phyloP scores from a whole-genome alignment of 2,888 invertebrate genomes.

The Smittia sp. region DNA sequence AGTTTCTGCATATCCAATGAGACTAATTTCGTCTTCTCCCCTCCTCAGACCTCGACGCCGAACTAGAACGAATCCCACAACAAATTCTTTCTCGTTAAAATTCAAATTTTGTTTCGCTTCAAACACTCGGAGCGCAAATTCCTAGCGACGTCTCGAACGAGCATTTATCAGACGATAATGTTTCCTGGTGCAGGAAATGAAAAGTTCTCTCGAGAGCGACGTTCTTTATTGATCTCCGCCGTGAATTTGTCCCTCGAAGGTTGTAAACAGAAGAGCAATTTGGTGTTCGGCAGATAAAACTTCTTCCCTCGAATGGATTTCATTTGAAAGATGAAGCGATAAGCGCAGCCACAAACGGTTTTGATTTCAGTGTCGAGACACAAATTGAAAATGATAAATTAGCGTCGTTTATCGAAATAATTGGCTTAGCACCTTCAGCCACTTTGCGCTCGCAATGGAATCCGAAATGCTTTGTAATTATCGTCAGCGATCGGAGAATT shows the following conservation, averaged over 20 bases:
- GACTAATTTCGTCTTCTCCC: constrained; percentile 4
- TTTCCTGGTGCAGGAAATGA: constrained; percentile 9
- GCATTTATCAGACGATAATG: background rate
- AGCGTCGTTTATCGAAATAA: constrained; percentile 24
- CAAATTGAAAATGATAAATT: constrained; percentile 28
- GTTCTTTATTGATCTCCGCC: constrained; percentile 26
- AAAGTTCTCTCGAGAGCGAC: background rate
- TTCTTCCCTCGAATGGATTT: background rate
- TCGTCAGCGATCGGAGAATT: background rate
- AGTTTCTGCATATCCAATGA: constrained; percentile 39
- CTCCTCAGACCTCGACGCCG: too few species aligned
- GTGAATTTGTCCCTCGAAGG: constrained; percentile 35
- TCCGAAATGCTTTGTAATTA: constrained; percentile 30
- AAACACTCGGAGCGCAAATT: constrained; percentile 1
- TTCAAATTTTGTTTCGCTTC: background rate
- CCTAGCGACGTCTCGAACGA: background rate
- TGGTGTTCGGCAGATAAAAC: constrained; percentile 14
- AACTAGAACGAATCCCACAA: too few species aligned
- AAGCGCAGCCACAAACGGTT: background rate
- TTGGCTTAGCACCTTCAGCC: constrained; percentile 30
- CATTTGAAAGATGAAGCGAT: constrained; percentile 3
- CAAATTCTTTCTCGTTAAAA: too few species aligned
- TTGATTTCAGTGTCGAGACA: background rate
- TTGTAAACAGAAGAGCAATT: constrained; percentile 34
- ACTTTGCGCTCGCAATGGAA: constrained; percentile 13